Conservation (phyloP, 2,113 vertebrate genomes). For the Chrysemys picta region DNA sequence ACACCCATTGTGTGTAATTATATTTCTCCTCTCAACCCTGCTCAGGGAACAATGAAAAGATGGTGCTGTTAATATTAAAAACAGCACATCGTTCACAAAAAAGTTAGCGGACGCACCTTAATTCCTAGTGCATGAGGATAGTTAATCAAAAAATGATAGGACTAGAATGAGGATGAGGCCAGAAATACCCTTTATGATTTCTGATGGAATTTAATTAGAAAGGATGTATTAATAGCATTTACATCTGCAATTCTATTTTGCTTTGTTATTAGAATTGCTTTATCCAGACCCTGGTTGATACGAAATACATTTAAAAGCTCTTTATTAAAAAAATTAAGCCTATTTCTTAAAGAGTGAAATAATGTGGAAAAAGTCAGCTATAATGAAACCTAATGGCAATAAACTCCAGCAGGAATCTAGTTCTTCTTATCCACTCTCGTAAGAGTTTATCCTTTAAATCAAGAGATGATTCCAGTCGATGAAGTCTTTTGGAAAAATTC, state of each 20-base stretch:
- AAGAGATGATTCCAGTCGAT: conserved; percentile 57
- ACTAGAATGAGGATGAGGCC: conserved; percentile 67
- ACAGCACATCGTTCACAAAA: conserved; percentile 66
- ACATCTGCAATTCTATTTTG: conserved; percentile 55
- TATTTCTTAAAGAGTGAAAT: conserved; percentile 17
- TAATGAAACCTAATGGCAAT: conserved; percentile 38
- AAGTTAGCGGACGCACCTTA: conserved; percentile 75
- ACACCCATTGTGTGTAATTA: conserved; percentile 72
- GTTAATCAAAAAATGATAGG: conserved; percentile 76
- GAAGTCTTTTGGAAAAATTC: conserved; percentile 61
- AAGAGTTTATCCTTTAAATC: conserved; percentile 58
- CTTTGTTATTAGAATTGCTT: conserved; percentile 17
- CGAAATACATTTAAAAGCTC: conserved; percentile 28
- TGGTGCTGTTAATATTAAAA: conserved; percentile 70
- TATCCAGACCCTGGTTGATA: neutral
- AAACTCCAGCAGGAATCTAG: conserved; percentile 21
- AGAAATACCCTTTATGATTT: conserved; percentile 71
- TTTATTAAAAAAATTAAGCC: neutral
- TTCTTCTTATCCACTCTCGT: conserved; percentile 26
- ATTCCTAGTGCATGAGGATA: conserved; percentile 71
- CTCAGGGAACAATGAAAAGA: conserved; percentile 60
- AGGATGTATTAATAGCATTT: conserved; percentile 70
- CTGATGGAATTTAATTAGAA: conserved; percentile 78
- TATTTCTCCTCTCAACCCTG: conserved; percentile 65
- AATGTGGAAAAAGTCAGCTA: conserved; percentile 28